Percentiles rank a stretch among this genome's conserved stretches.
These are phyloP conservation scores for Pedetes capensis DNA, from an alignment of 2,113 vertebrate species.

Conservation along the genomic window DNA sequence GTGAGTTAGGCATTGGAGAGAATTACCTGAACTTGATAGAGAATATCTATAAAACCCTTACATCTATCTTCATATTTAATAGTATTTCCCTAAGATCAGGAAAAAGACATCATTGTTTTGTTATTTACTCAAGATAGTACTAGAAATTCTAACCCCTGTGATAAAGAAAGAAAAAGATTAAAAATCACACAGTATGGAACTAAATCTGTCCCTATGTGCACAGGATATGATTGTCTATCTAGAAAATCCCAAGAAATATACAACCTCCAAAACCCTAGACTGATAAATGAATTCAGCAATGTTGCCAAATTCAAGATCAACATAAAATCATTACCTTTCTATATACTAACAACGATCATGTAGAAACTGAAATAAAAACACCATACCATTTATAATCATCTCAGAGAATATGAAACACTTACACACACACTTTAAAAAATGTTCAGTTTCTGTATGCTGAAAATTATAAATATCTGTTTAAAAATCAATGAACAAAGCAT, in stretches of 20 bases:
- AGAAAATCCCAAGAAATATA: neutral
- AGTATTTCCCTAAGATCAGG: neutral
- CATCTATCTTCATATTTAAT: neutral
- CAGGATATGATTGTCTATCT: neutral
- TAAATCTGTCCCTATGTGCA: neutral
- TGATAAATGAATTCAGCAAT: neutral
- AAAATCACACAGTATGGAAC: neutral
- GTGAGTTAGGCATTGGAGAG: neutral
- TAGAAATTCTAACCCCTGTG: neutral
- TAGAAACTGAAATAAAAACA: neutral
- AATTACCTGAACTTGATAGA: neutral
- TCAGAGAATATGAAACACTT: neutral
- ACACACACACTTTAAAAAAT: neutral
- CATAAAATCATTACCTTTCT: neutral
- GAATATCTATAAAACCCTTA: neutral
- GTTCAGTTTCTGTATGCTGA: neutral
- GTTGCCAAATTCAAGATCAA: neutral
- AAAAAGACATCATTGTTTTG: neutral
- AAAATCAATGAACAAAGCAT: neutral
- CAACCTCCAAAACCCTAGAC: neutral
- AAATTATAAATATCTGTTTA: neutral
- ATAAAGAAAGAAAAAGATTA: neutral
- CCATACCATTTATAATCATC: neutral
- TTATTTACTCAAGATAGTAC: neutral
- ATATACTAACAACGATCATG: neutral